Base-by-base conservation (phyloP, 37 sponge, comb jelly and placozoan genomes). In the Aplysina aerophoba region DNA sequence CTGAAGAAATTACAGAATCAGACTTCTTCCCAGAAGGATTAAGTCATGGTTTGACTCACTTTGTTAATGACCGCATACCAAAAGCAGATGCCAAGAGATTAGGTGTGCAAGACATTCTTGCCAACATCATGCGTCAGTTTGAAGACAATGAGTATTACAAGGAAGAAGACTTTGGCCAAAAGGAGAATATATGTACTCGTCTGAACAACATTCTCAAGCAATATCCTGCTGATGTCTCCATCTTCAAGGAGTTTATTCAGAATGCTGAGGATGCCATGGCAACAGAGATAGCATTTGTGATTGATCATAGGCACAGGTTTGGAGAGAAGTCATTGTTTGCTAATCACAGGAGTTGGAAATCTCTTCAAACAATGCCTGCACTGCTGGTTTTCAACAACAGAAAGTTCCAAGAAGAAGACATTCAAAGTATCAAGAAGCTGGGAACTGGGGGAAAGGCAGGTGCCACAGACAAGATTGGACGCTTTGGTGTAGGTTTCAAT, bases 401-500 rank as follows among this genome's bases (percentile, higher is more conserved):
- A 17, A 77, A 78, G 41, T 92, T 95, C 39, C 44, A 85, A 19
- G 91, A 91, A 39, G 78, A 61, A 35, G 96, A 95, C 67, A 84
- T 95, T 22, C 15, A 83, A 85, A 90, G 92, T 1, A 90, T 95
- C 36, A 54, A 65, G 33, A 65, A 85, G 61, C 86, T 95, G 64
- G 96, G 96, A 35, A 88, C 78, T 85, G 96, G 96, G 22, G 83
- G 88, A n/a, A 95, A 95, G 77, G 73, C 73, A 30, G 74, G 71
- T n/a, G 79, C 89, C 0, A 17, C 73, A 65, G 89, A 84, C 21
- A 68, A 59, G 39, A 95, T 92, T 79, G 96, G 96, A 11, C 83
- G 89, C 25, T 95, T 91, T 90, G 96, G 96, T 44, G 88, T 95
- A 55, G 96, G 96, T 22, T 95, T 95, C 80, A 95, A 95, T 91